Evolutionary conservation across 2,113 vertebrate genomes (phyloP).

Genomic region (Rhegmatorhina hoffmannsi): DNA sequence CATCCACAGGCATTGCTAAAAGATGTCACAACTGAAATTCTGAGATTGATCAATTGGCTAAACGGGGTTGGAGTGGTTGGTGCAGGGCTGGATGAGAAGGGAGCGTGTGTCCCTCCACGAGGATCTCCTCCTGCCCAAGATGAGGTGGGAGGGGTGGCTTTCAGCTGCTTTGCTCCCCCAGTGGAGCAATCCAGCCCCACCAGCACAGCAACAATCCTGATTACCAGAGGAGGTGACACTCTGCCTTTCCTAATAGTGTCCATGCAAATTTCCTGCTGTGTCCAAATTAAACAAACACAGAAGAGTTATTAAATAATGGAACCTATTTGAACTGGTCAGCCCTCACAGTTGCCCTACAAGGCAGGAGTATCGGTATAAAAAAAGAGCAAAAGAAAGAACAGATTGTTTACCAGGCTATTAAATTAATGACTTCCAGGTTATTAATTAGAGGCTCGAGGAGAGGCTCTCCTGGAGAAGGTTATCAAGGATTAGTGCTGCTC

Average conservation of each 20-base stretch:
- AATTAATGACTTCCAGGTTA: conserved; percentile 39
- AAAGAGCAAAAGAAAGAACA: background rate
- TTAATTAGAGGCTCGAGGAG: conserved; percentile 27
- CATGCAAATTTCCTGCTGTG: background rate
- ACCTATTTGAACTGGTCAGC: background rate
- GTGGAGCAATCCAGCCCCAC: background rate
- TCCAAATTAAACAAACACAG: background rate
- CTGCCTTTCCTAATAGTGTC: background rate
- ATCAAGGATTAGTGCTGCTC: background rate
- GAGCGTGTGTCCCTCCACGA: rapidly evolving
- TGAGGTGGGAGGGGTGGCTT: background rate
- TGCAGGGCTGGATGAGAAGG: background rate
- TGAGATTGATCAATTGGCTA: background rate
- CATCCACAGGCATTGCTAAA: rapidly evolving
- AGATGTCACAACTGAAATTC: rapidly evolving
- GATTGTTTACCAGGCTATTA: conserved; percentile 44
- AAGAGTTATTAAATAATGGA: background rate
- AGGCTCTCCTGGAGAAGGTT: background rate
- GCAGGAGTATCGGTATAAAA: background rate
- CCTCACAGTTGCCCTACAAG: background rate
- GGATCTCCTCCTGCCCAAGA: background rate
- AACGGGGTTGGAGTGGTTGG: rapidly evolving
- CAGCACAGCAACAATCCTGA: background rate
- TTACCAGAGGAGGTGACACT: background rate
- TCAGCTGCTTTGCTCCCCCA: background rate